phyloP scores from a whole-genome alignment of 2,113 vertebrate species.

The Azemiops feae region DNA sequence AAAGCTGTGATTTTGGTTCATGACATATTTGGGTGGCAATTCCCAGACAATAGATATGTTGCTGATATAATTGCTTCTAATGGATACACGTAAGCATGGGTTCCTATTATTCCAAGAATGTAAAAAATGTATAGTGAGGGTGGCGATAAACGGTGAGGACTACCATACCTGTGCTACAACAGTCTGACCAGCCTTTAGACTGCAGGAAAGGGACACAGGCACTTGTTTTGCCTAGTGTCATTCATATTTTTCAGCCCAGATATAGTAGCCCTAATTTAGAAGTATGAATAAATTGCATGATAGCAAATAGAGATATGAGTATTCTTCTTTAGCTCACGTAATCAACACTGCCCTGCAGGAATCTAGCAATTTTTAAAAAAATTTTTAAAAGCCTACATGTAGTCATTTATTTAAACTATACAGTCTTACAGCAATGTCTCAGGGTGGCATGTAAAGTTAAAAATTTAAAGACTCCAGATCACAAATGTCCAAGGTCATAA shows the following conservation, averaged over 20 bases:
- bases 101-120: neutral
- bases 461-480: neutral
- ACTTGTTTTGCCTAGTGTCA: neutral
- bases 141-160: neutral
- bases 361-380: neutral
- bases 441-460: neutral
- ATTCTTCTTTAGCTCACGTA: neutral
- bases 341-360: neutral
- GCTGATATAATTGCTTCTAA: conserved; percentile 84
- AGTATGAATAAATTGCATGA: neutral
- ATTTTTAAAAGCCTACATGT: neutral
- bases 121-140: neutral
- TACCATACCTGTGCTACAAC: neutral
- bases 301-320: neutral
- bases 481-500: neutral
- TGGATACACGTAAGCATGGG: conserved; percentile 81
- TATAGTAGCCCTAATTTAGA: neutral
- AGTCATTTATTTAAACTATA: neutral
- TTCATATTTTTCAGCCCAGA: neutral
- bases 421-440: neutral
- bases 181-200: neutral
- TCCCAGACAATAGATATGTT: conserved; percentile 90
- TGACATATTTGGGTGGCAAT: conserved; percentile 88
- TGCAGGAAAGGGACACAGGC: neutral
- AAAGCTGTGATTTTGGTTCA: conserved; percentile 87